A percentile compares a stretch with the other conserved stretches of the same genome.
Conservation (phyloP, 1,140 invertebrate species). For the Diorhabda elongata region DNA sequence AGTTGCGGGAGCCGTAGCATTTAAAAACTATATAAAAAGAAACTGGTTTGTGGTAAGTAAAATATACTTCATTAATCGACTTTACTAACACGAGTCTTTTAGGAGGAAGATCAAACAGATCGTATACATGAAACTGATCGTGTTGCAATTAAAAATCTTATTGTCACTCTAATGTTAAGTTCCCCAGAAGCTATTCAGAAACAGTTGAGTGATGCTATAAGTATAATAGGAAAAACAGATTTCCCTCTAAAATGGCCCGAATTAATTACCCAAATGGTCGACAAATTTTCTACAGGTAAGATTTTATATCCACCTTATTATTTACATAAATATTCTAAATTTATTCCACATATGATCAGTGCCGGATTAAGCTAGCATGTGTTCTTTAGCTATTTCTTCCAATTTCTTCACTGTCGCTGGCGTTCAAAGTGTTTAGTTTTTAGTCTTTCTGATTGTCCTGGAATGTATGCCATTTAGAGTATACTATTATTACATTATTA, state of each 20-base stretch:
- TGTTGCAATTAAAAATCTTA: slow-evolving; percentile 74
- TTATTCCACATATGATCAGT: too few species aligned
- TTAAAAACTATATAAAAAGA: slow-evolving; percentile 95
- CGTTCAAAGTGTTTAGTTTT: too few species aligned
- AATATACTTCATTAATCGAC: background rate
- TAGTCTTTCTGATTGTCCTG: too few species aligned
- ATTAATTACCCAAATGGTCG: slow-evolving; percentile 86
- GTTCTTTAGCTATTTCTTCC: too few species aligned
- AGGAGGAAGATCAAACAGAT: slow-evolving; percentile 78
- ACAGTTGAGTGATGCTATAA: slow-evolving; percentile 93
- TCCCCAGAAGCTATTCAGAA: slow-evolving; percentile 87
- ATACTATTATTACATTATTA: too few species aligned
- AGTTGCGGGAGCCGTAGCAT: slow-evolving; percentile 83
- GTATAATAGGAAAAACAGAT: slow-evolving; percentile 90
- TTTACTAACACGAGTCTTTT: slow-evolving; percentile 16
- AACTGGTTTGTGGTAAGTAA: slow-evolving; percentile 86
- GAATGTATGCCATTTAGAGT: too few species aligned
- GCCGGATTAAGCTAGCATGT: too few species aligned
- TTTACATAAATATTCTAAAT: too few species aligned
- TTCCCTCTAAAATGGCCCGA: slow-evolving; percentile 94
- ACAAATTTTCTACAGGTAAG: slow-evolving; percentile 74
- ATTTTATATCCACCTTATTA: too few species aligned
- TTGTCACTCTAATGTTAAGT: slow-evolving; percentile 89
- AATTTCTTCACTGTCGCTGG: too few species aligned
- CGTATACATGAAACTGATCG: slow-evolving; percentile 79